Evolutionary conservation across 2,113 vertebrate genomes (phyloP).

Genomic region (Prunella fulvescens): DNA sequence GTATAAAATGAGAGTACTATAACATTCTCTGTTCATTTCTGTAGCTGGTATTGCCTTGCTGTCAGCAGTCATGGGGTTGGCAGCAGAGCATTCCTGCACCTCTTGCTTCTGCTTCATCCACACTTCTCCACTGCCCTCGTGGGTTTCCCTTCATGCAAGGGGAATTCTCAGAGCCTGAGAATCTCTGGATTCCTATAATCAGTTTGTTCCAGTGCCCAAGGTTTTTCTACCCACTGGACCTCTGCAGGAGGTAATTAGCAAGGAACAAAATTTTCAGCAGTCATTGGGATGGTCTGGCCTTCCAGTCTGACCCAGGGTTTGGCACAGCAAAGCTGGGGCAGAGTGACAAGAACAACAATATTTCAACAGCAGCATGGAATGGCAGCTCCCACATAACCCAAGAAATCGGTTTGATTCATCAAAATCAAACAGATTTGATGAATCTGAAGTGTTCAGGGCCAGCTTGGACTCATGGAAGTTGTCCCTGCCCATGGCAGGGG

Average conservation of each 20-base stretch:
- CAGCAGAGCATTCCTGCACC: not conserved
- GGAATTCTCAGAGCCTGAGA: not conserved
- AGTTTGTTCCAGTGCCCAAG: not conserved
- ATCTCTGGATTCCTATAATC: not conserved
- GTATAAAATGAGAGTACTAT: not conserved
- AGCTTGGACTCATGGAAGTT: not conserved
- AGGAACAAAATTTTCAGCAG: not conserved
- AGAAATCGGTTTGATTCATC: not conserved
- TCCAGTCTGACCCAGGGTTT: not conserved
- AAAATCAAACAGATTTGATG: not conserved
- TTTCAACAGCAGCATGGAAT: not conserved
- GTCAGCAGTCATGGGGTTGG: accelerated
- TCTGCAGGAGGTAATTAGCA: not conserved
- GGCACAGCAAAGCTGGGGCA: not conserved
- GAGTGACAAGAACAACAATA: not conserved
- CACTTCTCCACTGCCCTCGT: not conserved
- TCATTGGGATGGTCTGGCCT: not conserved
- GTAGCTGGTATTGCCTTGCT: not conserved
- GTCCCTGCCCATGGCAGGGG: not conserved
- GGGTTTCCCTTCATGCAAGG: not conserved
- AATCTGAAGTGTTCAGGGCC: not conserved
- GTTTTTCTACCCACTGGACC: not conserved
- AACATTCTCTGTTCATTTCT: not conserved
- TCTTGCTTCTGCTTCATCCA: not conserved
- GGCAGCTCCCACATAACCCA: not conserved